Evolutionary conservation across 37 sponge, comb jelly and placozoan genomes (phyloP), one percentile per base, ranked within the genome.

Genomic region (Agelas oroides): DNA sequence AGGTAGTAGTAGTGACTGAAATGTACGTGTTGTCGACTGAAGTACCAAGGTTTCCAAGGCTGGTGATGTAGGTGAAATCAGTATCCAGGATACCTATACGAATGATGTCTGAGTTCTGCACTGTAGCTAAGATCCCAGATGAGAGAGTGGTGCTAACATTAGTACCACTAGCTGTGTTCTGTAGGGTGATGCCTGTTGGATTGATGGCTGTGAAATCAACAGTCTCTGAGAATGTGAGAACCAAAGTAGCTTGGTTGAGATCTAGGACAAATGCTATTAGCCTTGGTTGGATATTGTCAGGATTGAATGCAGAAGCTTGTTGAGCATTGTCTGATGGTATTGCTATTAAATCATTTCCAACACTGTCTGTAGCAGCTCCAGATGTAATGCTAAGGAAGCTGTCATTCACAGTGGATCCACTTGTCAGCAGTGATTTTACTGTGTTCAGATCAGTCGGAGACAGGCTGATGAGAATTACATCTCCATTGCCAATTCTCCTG

Each of bases 161-260:
- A 17, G 25, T 70, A 6, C 38, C 86, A 70, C 72, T 59, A 67
- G 63, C 62, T 19, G 86, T 75, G 60, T 89, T 89, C 23, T 85
- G 89, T 0, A 93, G 65, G 13, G 70, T 85, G 17, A 93, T 81
- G 18, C 82, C 86, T 35, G 82, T 60, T 24, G 83, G 80, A 72
- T 93, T 65, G 57, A 93, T 81, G 1, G 20, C 52, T 23, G 54
- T 65, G 52, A 84, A 80, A 53, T 93, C 83, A 30, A 93, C 46
- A 18, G 87, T 87, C 63, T 95, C 95, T 72, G 83, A 77, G 75
- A 92, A 95, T 15, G 87, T 89, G 56, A 95, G 70, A 1, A 31
- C 57, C 32, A 95, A 65, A 18, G 79, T 82, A 28, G 91, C 95
- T 60, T 77, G 82, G 62, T 95, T 89, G n/a, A 93, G 87, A 64